phyloP scores from a whole-genome alignment of 2,797 vertebrate species.

The Muraenolepis orangiensis region DNA sequence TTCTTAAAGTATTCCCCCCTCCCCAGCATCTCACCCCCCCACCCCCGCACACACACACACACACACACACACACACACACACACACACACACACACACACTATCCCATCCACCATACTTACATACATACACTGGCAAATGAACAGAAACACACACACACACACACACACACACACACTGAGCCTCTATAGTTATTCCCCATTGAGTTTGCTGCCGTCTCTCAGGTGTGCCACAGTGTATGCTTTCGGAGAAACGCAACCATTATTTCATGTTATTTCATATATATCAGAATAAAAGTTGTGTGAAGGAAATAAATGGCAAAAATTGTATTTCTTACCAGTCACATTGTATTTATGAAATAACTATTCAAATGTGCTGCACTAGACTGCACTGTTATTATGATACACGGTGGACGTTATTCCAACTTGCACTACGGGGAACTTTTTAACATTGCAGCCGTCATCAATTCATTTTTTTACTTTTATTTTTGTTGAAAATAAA shows the following conservation, averaged over 20 bases:
- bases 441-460: neutral
- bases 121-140: neutral
- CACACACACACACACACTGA: too few relatives aligned
- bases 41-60: neutral
- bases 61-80: neutral
- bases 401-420: neutral
- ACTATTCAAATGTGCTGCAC: neutral
- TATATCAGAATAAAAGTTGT: too few relatives aligned
- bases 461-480: neutral
- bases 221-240: neutral
- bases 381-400: neutral
- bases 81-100: too few relatives aligned
- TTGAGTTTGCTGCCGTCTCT: neutral
- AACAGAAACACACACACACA: neutral
- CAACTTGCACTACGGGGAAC: neutral
- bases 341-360: neutral
- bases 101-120: too few relatives aligned
- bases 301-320: neutral
- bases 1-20: constrained; percentile 25
- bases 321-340: neutral
- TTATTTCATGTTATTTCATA: too few relatives aligned
- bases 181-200: neutral
- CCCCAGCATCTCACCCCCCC: neutral
- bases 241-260: neutral
- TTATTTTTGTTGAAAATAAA: neutral